These are phyloP conservation scores for Xylota sylvarum DNA, from an alignment of 2,888 invertebrate genomes.

Conservation along the genomic window DNA sequence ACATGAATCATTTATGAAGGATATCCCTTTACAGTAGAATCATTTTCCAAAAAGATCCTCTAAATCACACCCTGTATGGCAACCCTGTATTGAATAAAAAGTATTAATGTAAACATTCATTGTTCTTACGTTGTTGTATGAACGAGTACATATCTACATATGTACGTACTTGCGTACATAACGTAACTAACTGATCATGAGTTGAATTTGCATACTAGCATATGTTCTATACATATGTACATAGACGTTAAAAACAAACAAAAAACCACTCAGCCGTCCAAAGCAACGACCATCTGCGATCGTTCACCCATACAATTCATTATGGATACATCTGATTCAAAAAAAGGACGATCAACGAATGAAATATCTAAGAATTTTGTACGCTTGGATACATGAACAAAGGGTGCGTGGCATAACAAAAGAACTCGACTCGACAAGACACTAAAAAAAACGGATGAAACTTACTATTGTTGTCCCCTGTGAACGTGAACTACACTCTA, in stretches of 20 bases:
- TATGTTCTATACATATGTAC: neutral
- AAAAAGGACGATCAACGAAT: conserved; percentile 19
- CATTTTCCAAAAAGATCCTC: too few relatives aligned
- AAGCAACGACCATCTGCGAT: conserved; percentile 63
- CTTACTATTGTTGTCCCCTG: conserved; percentile 15
- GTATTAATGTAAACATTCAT: too few relatives aligned
- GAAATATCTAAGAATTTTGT: conserved; percentile 22
- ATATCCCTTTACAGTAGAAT: too few relatives aligned
- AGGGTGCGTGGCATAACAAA: conserved; percentile 40
- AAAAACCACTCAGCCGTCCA: conserved; percentile 33
- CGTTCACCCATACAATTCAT: conserved; percentile 29
- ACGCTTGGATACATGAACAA: conserved; percentile 44
- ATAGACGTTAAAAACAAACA: conserved; percentile 10
- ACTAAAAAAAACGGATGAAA: conserved; percentile 14
- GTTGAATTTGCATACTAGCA: neutral
- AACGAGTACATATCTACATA: neutral
- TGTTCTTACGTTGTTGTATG: too few relatives aligned
- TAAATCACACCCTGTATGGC: too few relatives aligned
- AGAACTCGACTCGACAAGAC: conserved; percentile 52
- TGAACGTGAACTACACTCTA: conserved; percentile 14
- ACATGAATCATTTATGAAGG: too few relatives aligned
- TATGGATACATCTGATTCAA: conserved; percentile 31
- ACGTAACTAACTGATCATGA: neutral
- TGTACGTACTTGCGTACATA: neutral
- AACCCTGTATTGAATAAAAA: too few relatives aligned